These are phyloP conservation scores for Melanocharis versteri DNA, from an alignment of 2,113 vertebrate genomes.

Conservation along the genomic window DNA sequence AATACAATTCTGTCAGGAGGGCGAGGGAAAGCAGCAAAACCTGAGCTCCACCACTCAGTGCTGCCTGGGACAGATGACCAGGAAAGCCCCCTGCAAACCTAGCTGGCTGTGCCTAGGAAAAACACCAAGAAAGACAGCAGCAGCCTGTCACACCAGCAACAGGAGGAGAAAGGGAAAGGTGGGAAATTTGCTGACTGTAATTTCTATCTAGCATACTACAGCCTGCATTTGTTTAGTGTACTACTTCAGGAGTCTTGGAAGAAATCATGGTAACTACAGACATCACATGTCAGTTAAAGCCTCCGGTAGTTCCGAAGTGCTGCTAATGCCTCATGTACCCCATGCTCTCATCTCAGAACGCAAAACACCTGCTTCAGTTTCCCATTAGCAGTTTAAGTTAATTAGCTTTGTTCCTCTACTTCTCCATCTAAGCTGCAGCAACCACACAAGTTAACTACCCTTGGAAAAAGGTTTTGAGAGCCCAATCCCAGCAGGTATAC, in stretches of 20 bases:
- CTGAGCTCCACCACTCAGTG: neutral
- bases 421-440: neutral
- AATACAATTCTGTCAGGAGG: neutral
- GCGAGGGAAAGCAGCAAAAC: neutral
- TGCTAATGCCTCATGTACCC: neutral
- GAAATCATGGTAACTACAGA: neutral
- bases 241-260: neutral
- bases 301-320: accelerated
- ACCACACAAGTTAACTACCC: neutral
- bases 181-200: accelerated
- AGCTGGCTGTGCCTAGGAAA: neutral
- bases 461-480: neutral
- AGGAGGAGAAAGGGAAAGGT: neutral
- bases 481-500: too few species aligned
- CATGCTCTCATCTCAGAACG: neutral
- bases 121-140: neutral
- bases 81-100: neutral
- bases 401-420: neutral
- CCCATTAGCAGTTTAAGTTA: neutral
- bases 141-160: neutral
- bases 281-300: neutral
- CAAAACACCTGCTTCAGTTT: neutral
- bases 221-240: neutral
- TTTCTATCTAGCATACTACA: neutral
- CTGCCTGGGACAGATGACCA: neutral